Evolutionary conservation across 1,140 invertebrate species (phyloP).

Genomic region (Drosophila nigromelanica): DNA sequence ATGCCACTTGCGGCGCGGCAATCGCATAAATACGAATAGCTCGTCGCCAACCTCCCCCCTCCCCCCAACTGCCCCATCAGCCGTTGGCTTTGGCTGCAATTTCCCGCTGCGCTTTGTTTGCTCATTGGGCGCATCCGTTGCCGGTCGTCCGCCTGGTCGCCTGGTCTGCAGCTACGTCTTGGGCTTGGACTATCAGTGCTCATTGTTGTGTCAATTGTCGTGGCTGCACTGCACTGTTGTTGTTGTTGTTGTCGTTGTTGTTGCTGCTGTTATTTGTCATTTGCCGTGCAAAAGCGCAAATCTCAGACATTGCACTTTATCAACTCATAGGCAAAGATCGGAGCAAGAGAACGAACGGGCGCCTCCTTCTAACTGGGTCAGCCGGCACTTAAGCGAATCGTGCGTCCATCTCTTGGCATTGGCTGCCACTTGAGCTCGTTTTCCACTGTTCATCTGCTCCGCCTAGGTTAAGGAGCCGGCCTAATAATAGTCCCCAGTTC

Average conservation of each 20-base stretch:
- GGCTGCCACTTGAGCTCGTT: constrained; percentile 64
- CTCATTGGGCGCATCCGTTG: constrained; percentile 82
- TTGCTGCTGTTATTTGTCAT: constrained; percentile 61
- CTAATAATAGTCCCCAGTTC: constrained; percentile 63
- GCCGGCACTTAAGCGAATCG: constrained; percentile 74
- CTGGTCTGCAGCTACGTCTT: constrained; percentile 17
- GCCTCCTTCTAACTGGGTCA: constrained; percentile 68
- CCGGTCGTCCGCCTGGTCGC: constrained; percentile 38
- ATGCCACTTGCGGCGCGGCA: constrained; percentile 76
- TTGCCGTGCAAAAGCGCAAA: constrained; percentile 68
- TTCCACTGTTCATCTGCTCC: constrained; percentile 14
- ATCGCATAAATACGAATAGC: constrained; percentile 72
- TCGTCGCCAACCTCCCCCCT: neutral
- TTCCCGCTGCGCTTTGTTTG: constrained; percentile 81
- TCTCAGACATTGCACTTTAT: constrained; percentile 75
- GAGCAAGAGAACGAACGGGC: neutral
- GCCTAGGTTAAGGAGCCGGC: constrained; percentile 54
- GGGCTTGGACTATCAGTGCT: constrained; percentile 51
- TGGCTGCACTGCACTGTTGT: constrained; percentile 38
- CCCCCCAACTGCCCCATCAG: neutral
- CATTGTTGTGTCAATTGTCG: constrained; percentile 82
- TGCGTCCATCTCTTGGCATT: constrained; percentile 75
- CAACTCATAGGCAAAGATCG: constrained; percentile 65
- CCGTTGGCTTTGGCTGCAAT: constrained; percentile 54
- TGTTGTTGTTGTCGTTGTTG: constrained; percentile 36